Evolutionary conservation across 2,797 vertebrate species (phyloP).

Genomic region (Poecile montanus): DNA sequence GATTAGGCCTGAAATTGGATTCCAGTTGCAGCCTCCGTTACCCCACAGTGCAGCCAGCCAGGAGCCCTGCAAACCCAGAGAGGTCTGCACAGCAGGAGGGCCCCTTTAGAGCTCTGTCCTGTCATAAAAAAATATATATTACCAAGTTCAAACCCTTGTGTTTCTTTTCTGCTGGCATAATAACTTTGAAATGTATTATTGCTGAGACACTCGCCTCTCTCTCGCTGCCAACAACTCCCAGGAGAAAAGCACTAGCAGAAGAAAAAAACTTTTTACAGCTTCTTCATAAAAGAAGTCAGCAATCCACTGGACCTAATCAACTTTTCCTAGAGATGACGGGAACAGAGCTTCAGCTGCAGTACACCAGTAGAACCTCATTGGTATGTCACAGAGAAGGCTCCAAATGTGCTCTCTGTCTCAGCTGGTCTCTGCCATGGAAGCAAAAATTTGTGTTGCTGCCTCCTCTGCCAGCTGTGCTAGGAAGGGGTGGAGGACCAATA

Average conservation of each 20-base stretch:
- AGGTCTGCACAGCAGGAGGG: background rate
- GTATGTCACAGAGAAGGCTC: background rate
- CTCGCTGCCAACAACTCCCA: constrained; percentile 70
- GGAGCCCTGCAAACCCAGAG: background rate
- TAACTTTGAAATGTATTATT: constrained; percentile 72
- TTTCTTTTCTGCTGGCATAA: constrained; percentile 73
- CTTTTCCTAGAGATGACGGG: constrained; percentile 7
- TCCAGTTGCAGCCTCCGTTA: rapidly evolving
- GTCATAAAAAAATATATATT: constrained; percentile 63
- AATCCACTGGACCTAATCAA: constrained; percentile 62
- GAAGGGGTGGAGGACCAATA: background rate
- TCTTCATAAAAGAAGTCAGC: constrained; percentile 66
- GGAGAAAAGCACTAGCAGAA: constrained; percentile 56
- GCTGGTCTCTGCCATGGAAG: background rate
- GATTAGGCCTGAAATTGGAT: background rate
- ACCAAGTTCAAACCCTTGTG: constrained; percentile 60
- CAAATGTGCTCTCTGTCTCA: background rate
- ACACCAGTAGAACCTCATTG: background rate
- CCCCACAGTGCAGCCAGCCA: background rate
- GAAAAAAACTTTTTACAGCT: constrained; percentile 69
- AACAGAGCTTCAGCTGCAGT: background rate
- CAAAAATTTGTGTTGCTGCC: constrained; percentile 1
- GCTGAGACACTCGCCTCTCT: constrained; percentile 62
- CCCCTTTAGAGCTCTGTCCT: constrained; percentile 44
- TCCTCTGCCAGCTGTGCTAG: constrained; percentile 11